Evolutionary conservation across 1,140 invertebrate genomes (phyloP), one percentile per base, ranked within the genome.

Genomic region (Monomorium pharaonis): DNA sequence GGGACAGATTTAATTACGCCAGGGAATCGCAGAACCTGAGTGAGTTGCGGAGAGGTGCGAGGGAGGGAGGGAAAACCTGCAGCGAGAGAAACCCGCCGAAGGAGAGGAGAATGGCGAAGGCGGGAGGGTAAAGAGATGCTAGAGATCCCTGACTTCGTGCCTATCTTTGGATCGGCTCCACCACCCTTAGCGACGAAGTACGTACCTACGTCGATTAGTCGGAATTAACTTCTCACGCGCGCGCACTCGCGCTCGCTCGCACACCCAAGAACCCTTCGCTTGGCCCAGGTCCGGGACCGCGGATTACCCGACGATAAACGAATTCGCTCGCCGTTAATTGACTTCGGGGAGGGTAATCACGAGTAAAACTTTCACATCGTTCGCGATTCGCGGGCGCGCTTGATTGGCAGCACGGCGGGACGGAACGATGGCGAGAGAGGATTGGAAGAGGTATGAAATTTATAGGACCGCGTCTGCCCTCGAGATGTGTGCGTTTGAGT

Each of bases 221-320:
- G 85, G 87, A 92, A 94, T 94, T 92, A 93, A 91, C 91, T 81
- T 85, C 84, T 77, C 87, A 89, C 58, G 90, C 58, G 84, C 80
- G 85, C 89, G 62, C 83, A 62, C 88, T 91, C 77, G 84, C 84
- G 87, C 86, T 88, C 33, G 5, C 60, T 33, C 80, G 84, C 87
- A 89, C 72, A 84, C 69, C 63, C 87, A 89, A 89, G 90, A 76
- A 76, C 75, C 70, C 89, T 90, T 76, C 70, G 58, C 69, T 92
- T 90, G 86, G 83, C 91, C 86, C 88, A 92, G 92, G 92, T 92
- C 91, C 87, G 88, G 91, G 88, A 81, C 60, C 72, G 80, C 84
- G 56, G 84, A 88, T 90, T 85, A 90, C 74, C 69, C 86, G 60
- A 51, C 65, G 84, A 84, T 90, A 90, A 90, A 90, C 89, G 86